Evolutionary conservation across 2,797 vertebrate genomes (phyloP), one percentile per base, ranked within the genome.

Genomic region (Gymnodraco acuticeps): DNA sequence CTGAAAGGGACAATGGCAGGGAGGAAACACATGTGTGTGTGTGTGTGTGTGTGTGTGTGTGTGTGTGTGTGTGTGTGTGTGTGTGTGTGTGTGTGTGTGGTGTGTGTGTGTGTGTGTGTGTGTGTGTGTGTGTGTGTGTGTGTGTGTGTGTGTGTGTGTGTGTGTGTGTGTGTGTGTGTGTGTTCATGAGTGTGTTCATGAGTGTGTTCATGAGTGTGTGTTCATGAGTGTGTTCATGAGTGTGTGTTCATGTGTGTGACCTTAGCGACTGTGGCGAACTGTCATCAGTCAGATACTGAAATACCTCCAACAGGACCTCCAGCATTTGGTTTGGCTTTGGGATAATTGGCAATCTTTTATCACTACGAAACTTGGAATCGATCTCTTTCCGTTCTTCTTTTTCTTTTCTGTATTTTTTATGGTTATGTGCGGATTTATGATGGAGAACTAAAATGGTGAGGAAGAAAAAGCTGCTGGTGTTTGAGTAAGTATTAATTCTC

Each of bases 401-500:
- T 78, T 84, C 65, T 53, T 38, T 65, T 0, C 31, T 72, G 70
- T 51, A 72, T 61, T 77, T 68, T 71, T 77, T 78, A 75, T 72
- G 72, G 75, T 66, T 65, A 66, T 78, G 62, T 66, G 46, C 68
- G 8, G 75, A 89, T 82, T 89, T 87, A 92, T 63, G 75, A 95
- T 95, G 95, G 94, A 93, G 78, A 87, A 82, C 79, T 95, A 93
- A 94, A 82, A 90, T 90, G 90, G 84, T 84, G 87, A 92, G 83
- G 84, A 92, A 91, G 89, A 95, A 92, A 90, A 95, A 94, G 85
- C 87, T 87, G 68, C 85, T 84, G 84, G 87, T 89, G 89, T 82
- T 90, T 87, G 88, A 86, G 94, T 95, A 81, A 95, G 94, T 95
- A 88, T 85, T 10, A 19, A 16, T 62, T 41, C 17, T 31, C 11